Evolutionary conservation across 1,140 invertebrate genomes (phyloP).

Genomic region (Drosophila sulfurigaster): DNA sequence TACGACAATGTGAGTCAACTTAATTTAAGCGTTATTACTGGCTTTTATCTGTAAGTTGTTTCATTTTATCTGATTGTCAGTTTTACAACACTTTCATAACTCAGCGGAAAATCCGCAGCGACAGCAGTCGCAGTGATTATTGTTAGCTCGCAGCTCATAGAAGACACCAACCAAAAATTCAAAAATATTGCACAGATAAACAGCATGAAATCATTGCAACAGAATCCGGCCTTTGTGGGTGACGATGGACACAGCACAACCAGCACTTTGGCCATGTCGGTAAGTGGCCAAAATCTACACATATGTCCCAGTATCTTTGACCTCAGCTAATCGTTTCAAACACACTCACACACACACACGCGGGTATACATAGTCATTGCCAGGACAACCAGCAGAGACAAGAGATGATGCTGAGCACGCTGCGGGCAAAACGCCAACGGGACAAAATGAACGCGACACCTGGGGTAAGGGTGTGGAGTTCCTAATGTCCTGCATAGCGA

Average conservation of each 20-base stretch:
- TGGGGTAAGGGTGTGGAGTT: slow-evolving; percentile 93
- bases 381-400: slow-evolving; percentile 9
- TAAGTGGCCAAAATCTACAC: slow-evolving; percentile 46
- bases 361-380: slow-evolving; percentile 40
- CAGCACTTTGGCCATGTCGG: slow-evolving; percentile 73
- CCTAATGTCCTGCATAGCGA: slow-evolving; percentile 92
- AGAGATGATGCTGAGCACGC: slow-evolving; percentile 42
- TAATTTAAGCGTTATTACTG: neutral
- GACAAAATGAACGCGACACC: slow-evolving; percentile 86
- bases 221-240: slow-evolving; percentile 74
- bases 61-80: slow-evolving; percentile 67
- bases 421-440: slow-evolving; percentile 37
- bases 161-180: slow-evolving; percentile 4
- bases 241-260: slow-evolving; percentile 76
- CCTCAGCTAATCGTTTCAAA: slow-evolving; percentile 50
- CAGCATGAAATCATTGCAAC: slow-evolving; percentile 63
- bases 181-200: slow-evolving; percentile 14
- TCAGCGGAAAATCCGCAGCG: slow-evolving; percentile 21
- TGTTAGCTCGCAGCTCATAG: slow-evolving; percentile 41
- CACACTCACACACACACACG: neutral
- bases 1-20: neutral
- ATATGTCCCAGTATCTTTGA: slow-evolving; percentile 25
- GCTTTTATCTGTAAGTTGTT: slow-evolving; percentile 24
- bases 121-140: slow-evolving; percentile 19
- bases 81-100: slow-evolving; percentile 58